phyloP scores from a whole-genome alignment of 2,888 invertebrate species.

The Dilophus febrilis region DNA sequence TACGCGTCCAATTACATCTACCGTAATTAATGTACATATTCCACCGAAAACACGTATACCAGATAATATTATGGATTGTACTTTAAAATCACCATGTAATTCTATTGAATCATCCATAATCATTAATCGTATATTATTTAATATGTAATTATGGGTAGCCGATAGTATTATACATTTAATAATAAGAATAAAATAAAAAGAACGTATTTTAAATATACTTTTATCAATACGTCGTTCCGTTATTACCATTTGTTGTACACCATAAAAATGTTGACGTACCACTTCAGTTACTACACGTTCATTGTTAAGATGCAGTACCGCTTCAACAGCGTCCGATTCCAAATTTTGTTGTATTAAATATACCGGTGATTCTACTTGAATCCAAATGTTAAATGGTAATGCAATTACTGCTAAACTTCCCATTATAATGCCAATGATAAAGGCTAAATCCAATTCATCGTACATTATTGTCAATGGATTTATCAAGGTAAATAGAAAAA shows the following conservation, averaged over 20 bases:
- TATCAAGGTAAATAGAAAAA: not conserved
- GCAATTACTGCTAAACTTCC: not conserved
- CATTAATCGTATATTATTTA: not conserved
- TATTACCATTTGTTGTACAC: not conserved
- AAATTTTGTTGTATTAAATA: not conserved
- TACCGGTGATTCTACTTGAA: conserved; percentile 1
- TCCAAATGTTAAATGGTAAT: not conserved
- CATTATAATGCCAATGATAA: not conserved
- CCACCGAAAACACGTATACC: not conserved
- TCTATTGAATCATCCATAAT: not conserved
- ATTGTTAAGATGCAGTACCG: not conserved
- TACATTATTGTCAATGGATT: not conserved
- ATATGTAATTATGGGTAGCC: not conserved
- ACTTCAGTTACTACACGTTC: not conserved
- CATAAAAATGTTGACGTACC: conserved; percentile 1
- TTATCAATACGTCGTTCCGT: not conserved
- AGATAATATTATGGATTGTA: not conserved
- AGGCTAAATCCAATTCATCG: not conserved
- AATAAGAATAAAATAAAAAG: conserved; percentile 1
- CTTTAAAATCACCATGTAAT: not conserved
- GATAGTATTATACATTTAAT: not conserved
- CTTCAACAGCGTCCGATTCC: not conserved
- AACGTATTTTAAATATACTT: not conserved
- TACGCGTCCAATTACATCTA: not conserved
- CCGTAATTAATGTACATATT: not conserved